Evolutionary conservation across 2,113 vertebrate genomes (phyloP).

Genomic region (Cepphus grylle): DNA sequence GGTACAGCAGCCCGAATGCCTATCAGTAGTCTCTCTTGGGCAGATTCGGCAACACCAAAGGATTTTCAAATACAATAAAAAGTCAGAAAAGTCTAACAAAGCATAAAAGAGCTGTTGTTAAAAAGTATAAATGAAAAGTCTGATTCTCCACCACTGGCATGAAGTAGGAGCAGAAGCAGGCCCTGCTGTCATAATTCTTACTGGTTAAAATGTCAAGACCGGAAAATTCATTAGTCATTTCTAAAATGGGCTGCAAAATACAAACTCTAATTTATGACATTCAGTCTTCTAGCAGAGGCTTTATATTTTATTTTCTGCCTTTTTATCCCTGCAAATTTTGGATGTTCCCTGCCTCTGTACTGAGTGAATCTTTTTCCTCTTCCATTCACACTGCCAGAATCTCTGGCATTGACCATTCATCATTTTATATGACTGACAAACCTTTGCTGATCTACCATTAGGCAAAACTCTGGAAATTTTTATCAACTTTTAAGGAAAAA

Average conservation of each 20-base stretch:
- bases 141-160: too few relatives aligned
- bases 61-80: too few relatives aligned
- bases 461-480: background rate
- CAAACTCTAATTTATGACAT: background rate
- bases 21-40: too few relatives aligned
- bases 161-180: too few relatives aligned
- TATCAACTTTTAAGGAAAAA: background rate
- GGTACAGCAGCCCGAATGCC: too few relatives aligned
- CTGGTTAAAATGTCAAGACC: background rate
- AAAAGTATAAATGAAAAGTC: too few relatives aligned
- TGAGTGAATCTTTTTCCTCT: background rate
- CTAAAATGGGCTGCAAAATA: background rate
- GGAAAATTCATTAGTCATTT: background rate
- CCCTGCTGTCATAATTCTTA: too few relatives aligned
- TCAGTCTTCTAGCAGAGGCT: background rate
- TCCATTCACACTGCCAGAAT: background rate
- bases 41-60: too few relatives aligned
- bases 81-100: too few relatives aligned
- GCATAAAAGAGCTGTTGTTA: too few relatives aligned
- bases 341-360: background rate
- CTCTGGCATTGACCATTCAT: background rate
- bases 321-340: background rate
- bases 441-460: background rate
- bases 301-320: background rate
- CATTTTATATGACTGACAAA: background rate